Percentiles rank a stretch among this genome's conserved stretches.
These are phyloP conservation scores for Colius striatus DNA, from an alignment of 2,113 vertebrate genomes.

Conservation along the genomic window DNA sequence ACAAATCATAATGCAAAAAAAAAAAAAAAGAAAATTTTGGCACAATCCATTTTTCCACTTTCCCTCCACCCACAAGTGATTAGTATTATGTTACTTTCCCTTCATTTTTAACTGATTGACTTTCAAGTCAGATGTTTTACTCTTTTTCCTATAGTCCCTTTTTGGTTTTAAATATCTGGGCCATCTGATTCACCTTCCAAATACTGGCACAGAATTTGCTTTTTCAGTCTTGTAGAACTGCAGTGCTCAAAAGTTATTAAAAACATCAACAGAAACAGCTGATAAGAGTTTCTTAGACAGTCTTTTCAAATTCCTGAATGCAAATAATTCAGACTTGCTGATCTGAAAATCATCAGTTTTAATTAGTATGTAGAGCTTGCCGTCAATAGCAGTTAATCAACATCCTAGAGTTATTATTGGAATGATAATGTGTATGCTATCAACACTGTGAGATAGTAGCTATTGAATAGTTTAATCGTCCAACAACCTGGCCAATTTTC, in stretches of 20 bases:
- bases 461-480: background rate
- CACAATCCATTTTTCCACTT: background rate
- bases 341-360: conserved; percentile 7
- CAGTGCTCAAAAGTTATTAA: background rate
- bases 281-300: background rate
- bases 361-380: background rate
- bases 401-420: background rate
- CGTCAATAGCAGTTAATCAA: conserved; percentile 23
- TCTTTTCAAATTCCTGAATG: background rate
- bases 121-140: background rate
- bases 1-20: background rate
- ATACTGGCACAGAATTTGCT: background rate
- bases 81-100: background rate
- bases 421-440: background rate
- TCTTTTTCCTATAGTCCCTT: background rate
- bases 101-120: background rate
- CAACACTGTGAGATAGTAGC: background rate
- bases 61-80: background rate
- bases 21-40: fast-evolving
- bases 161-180: background rate
- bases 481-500: background rate
- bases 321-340: background rate
- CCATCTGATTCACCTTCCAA: background rate
- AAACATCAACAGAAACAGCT: background rate
- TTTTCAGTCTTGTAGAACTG: background rate